Evolutionary conservation across 2,797 vertebrate genomes (phyloP), one percentile per base, ranked within the genome.

Genomic region (Telmatherina bonti): DNA sequence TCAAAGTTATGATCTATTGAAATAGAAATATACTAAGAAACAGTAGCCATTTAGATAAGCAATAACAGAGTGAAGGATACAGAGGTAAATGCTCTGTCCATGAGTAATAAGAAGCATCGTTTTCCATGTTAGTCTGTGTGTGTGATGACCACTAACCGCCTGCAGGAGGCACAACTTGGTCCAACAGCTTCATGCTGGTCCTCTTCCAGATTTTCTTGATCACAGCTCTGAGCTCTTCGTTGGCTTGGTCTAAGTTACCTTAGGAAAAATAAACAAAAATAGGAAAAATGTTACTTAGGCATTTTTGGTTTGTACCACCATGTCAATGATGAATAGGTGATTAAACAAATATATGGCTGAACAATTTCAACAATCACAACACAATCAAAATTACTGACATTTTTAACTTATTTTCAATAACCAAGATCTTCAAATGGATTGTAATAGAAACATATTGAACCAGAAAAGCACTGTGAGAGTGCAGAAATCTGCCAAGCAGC

Each of bases 181-280:
- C 98, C 77, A 99, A 94, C 0, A 99, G 93, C 69, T 99, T 99
- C 96, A 98, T 97, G 91, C 97, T 99, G 0, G 98, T 99, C 92
- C 97, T 97, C 92, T 98, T 99, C 97, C 97, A 99, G 76, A 99
- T 99, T 91, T 99, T 99, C 94, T 98, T 99, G 72, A 99, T 99
- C 52, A 99, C 97, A 4, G 96, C 96, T 85, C 98, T 91, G 10
- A 99, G 94, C 80, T 99, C 98, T 85, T 99, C 97, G 45, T 99
- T 99, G 83, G 97, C 97, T 91, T 99, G 97, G 15, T 99, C 98
- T 82, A 99, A 93, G 90, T 98, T 99, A 62, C 98, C 98, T 99
- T 90, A 4, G 36, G 11, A 31, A 75, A 33, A 51, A 35, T 54
- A n/a, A 3, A 22, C 51, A 13, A 16, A 70, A 45, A 8, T 3